Percentiles rank a stretch among this genome's conserved stretches.
These are phyloP conservation scores for Oreamnos americanus DNA, from an alignment of 2,113 vertebrate genomes.

Conservation along the genomic window DNA sequence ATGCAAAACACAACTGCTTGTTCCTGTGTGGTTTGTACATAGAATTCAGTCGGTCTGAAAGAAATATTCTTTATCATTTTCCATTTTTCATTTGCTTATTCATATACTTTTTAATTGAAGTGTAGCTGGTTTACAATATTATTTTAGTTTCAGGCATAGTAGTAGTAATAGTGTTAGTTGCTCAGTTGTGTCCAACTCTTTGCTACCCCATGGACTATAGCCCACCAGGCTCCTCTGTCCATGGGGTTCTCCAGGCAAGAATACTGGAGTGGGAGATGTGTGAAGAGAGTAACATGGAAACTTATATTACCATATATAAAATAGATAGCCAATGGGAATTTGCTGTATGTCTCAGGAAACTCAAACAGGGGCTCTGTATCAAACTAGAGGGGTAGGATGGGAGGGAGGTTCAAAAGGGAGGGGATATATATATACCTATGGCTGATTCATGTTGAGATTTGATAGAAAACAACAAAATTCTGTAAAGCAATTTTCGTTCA, in stretches of 20 bases:
- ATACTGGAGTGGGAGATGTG: neutral
- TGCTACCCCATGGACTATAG: neutral
- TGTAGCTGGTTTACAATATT: neutral
- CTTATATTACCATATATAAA: neutral
- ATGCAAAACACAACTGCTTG: neutral
- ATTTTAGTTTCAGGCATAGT: neutral
- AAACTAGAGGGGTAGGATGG: neutral
- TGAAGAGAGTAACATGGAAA: neutral
- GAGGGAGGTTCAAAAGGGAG: neutral
- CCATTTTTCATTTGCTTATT: neutral
- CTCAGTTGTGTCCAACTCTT: neutral
- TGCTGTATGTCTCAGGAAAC: neutral
- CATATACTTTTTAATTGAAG: neutral
- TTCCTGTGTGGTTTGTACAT: neutral
- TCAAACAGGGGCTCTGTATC: neutral
- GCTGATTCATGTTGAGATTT: neutral
- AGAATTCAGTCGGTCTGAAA: neutral
- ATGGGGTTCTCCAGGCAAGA: neutral
- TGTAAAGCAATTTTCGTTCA: neutral
- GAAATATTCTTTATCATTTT: neutral
- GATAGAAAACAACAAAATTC: neutral
- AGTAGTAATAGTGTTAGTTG: neutral
- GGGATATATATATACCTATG: neutral
- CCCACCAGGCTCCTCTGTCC: neutral
- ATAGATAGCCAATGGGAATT: neutral